Evolutionary conservation across 2,888 invertebrate species (phyloP), one percentile per base, ranked within the genome.

Genomic region (Quadriops clusia): DNA sequence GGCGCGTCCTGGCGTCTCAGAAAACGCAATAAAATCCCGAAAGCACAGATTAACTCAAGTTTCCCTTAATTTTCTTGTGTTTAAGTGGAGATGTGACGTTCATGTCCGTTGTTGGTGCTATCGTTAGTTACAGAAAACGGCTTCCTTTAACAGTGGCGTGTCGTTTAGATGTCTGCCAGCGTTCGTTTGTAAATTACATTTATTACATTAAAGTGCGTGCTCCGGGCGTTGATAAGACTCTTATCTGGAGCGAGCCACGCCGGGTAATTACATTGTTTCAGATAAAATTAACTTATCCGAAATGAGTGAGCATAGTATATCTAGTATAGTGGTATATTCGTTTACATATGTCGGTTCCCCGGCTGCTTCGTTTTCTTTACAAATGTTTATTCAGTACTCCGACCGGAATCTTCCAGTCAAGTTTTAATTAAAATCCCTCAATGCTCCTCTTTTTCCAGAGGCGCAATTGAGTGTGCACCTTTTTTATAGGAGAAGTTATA

Each of bases 261-360:
- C 47, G 44, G 41, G 47, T 53, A 53, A 53, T 53, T 53, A 50
- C 53, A 52, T 53, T 53, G 51, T 53, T 53, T 48, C 45, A 43
- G 49, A 51, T 50, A 48, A 52, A 53, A 53, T 53, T 51, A 53
- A 53, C 51, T 51, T 53, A 53, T 51, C 50, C 51, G 41, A 46
- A 47, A 49, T 43, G 42, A 45, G 41, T 46, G 43, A 46, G 44
- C 39, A 45, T n/a, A n/a, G n/a, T n/a, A n/a, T n/a, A n/a, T n/a
- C n/a, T n/a, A n/a, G n/a, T n/a, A n/a, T n/a, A n/a, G n/a, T n/a
- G n/a, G n/a, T n/a, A 37, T 42, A 44, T 44, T 45, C 44, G 43
- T 47, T 49, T 47, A 46, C 45, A 48, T 45, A 48, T 47, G 45
- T 44, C 34, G 33, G 30, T 30, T 28, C 32, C 32, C 35, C 32